Conservation (phyloP, 1,140 invertebrate genomes). For the Lerema accius region DNA sequence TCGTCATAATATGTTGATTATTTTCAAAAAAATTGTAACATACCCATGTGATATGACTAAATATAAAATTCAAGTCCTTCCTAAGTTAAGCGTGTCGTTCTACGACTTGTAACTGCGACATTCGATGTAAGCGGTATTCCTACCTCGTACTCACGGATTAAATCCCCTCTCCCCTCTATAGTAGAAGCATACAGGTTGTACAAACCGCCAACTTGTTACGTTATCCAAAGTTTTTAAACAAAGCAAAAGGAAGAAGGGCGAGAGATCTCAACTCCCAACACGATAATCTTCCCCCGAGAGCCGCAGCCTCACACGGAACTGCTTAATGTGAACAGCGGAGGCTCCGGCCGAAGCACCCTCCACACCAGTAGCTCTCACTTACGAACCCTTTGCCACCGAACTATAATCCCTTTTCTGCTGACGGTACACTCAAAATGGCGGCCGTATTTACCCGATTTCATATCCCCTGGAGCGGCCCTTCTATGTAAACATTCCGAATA, state of each 20-base stretch:
- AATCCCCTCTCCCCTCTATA: too few relatives aligned
- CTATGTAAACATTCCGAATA: conserved; percentile 81
- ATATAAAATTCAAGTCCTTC: too few relatives aligned
- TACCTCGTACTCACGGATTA: too few relatives aligned
- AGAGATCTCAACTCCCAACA: conserved; percentile 13
- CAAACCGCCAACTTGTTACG: too few relatives aligned
- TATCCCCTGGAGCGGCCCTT: conserved; percentile 56
- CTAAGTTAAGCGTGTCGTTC: too few relatives aligned
- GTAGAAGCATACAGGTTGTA: too few relatives aligned
- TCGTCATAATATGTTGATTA: too few relatives aligned
- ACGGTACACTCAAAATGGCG: conserved; percentile 76
- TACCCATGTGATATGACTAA: too few relatives aligned
- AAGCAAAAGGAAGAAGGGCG: conserved; percentile 8
- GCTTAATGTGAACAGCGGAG: conserved; percentile 7
- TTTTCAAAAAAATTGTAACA: too few relatives aligned
- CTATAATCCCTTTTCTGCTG: conserved; percentile 58
- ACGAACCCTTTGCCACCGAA: conserved; percentile 41
- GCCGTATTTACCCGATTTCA: conserved; percentile 62
- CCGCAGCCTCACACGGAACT: conserved; percentile 1
- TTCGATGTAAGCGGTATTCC: too few relatives aligned
- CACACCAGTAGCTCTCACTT: conserved; percentile 51
- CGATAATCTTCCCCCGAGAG: conserved; percentile 15
- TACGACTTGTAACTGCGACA: too few relatives aligned
- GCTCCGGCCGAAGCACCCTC: conserved; percentile 21
- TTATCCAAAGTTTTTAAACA: not conserved